These are phyloP conservation scores for Bryconaethiops microstoma DNA, from an alignment of 2,797 vertebrate species.

Conservation along the genomic window DNA sequence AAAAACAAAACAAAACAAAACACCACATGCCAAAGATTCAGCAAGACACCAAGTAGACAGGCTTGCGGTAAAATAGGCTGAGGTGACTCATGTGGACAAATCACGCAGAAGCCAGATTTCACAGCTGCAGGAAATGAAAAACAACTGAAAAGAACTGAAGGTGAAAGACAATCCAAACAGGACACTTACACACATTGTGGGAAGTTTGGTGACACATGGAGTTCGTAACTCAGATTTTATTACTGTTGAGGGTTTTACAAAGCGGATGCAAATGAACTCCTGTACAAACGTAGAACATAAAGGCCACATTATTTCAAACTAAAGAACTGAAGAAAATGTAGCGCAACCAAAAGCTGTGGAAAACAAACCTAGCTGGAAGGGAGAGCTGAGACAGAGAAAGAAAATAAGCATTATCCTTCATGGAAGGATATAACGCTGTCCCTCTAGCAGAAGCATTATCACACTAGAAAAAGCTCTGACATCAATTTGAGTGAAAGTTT, in stretches of 20 bases:
- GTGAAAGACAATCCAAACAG: not conserved
- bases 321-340: slow-evolving; percentile 39
- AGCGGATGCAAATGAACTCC: slow-evolving; percentile 66
- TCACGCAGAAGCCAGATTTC: slow-evolving; percentile 9
- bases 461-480: slow-evolving; percentile 62
- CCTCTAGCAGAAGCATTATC: slow-evolving; percentile 64
- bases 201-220: not conserved
- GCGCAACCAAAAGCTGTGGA: slow-evolving; percentile 52
- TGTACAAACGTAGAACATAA: slow-evolving; percentile 67
- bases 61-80: slow-evolving; percentile 8
- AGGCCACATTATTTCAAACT: slow-evolving; percentile 69
- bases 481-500: slow-evolving; percentile 57
- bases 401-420: slow-evolving; percentile 76
- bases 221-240: slow-evolving; percentile 73
- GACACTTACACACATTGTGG: slow-evolving; percentile 1
- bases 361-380: slow-evolving; percentile 9
- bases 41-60: slow-evolving; percentile 16
- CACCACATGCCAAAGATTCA: no score
- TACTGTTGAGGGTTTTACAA: slow-evolving; percentile 72
- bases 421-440: slow-evolving; percentile 74
- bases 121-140: slow-evolving; percentile 45
- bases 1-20: not conserved
- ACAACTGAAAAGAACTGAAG: not conserved
- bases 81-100: not conserved
- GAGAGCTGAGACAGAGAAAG: not conserved